Evolutionary conservation across 2,888 invertebrate species (phyloP), one percentile per base, ranked within the genome.

Genomic region (Coremacera marginata): DNA sequence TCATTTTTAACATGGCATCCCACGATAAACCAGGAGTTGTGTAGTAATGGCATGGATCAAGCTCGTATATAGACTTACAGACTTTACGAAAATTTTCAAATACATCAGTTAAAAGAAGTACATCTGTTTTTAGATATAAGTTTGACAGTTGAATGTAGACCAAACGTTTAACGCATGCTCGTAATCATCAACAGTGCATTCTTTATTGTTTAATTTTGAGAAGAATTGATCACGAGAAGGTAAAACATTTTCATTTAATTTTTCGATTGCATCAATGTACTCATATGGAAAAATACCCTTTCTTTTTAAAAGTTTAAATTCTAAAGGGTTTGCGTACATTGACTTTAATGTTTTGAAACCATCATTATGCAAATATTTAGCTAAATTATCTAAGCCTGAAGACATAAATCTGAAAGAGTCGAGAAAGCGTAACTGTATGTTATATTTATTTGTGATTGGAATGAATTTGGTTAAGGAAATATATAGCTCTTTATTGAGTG

Each of bases 371-470:
- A 76, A 71, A 71, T 76, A 52, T 14, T 44, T 62, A 11, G 68
- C 60, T 60, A 70, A 71, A 55, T 14, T 77, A n/a, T 75, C 31
- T 60, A 75, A 71, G 19, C 75, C 63, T 55, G 70, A 77, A n/a
- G 77, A 16, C 51, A 75, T 75, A 55, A 77, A 75, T 14, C 70
- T 51, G 22, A 63, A 55, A n/a, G 70, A 77, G 70, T 75, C 71
- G 8, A 71, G 19, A 34, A 71, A 31, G 57, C 0, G 34, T 16
- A 5, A 55, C 7, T 57, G 31, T 31, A 31, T 4, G 5, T 5
- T 31, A 31, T 31, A 31, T 31, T 31, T 76, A 37, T 55, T 70
- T 37, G 16, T 22, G 0, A n/a, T n/a, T 0, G 9, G 31, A 31
- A 37, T 75, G 31, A 31, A 31, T 31, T 31, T 31, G 5, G 31